Percentiles rank a stretch among this genome's conserved stretches.
phyloP scores from a whole-genome alignment of 2,888 invertebrate species.

The Cotesia congregata region DNA sequence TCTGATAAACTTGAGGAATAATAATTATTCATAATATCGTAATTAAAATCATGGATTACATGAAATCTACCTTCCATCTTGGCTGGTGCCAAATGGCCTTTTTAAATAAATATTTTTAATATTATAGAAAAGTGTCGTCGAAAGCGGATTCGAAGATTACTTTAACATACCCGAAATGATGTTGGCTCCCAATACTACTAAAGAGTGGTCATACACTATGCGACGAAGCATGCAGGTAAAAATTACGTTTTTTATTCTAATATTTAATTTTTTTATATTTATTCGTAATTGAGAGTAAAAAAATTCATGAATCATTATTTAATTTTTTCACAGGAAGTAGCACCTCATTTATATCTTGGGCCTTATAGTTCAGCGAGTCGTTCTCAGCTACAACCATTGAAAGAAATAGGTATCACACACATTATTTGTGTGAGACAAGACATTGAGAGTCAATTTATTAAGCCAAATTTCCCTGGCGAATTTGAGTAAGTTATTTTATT shows the following conservation, averaged over 20 bases:
- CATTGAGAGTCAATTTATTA: conserved; percentile 76
- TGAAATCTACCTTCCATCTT: too few relatives aligned
- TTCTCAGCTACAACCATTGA: conserved; percentile 72
- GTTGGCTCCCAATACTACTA: conserved; percentile 48
- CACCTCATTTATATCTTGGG: conserved; percentile 78
- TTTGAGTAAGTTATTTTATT: conserved; percentile 72
- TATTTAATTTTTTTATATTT: not conserved
- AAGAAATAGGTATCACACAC: conserved; percentile 76
- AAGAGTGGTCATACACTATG: conserved; percentile 67
- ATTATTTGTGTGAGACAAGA: conserved; percentile 78
- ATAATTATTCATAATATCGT: too few relatives aligned
- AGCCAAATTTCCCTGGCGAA: conserved; percentile 75
- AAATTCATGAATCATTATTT: conserved; percentile 19
- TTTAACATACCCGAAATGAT: conserved; percentile 52
- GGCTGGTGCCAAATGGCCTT: too few relatives aligned
- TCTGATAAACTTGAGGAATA: too few relatives aligned
- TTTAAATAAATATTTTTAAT: conserved; percentile 6
- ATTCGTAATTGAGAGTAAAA: not conserved
- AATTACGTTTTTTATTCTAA: not conserved
- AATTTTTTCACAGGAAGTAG: conserved; percentile 73
- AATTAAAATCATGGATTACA: too few relatives aligned
- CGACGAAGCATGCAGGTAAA: conserved; percentile 66
- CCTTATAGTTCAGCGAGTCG: conserved; percentile 77
- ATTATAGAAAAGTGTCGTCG: conserved; percentile 53
- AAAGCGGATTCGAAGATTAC: conserved; percentile 55